These are phyloP conservation scores for Artemia sinica DNA, from an alignment of 2,888 invertebrate species.

Conservation along the genomic window DNA sequence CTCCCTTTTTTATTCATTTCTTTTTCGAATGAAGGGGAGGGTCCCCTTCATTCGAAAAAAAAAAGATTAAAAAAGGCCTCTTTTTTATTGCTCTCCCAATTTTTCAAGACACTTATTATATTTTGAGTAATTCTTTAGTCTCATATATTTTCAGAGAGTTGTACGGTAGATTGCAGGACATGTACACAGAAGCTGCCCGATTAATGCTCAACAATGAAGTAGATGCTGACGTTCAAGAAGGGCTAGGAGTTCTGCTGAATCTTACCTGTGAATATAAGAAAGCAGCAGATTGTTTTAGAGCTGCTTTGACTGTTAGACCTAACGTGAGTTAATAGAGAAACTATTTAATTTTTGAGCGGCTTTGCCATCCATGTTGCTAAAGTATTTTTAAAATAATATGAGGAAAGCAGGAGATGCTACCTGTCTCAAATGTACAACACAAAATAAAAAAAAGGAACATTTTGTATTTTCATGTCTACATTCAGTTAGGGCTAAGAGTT, in stretches of 20 bases:
- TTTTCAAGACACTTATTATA: background rate
- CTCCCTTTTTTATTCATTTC: background rate
- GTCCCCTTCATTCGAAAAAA: too few species aligned
- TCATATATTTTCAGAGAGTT: conserved; percentile 33
- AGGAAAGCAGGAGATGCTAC: too few species aligned
- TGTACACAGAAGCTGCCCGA: conserved; percentile 62
- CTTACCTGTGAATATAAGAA: conserved; percentile 83
- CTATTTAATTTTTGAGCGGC: too few species aligned
- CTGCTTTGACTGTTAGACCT: conserved; percentile 67
- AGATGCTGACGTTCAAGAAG: conserved; percentile 81
- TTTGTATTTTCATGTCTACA: conserved; percentile 28
- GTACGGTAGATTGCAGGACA: conserved; percentile 48
- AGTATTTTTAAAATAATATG: too few species aligned
- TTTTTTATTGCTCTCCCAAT: background rate
- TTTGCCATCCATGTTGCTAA: too few species aligned
- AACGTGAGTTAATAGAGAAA: conserved; percentile 36
- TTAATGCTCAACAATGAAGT: conserved; percentile 45
- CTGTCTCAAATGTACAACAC: too few species aligned
- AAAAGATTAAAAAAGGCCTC: background rate
- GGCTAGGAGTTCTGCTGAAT: conserved; percentile 85
- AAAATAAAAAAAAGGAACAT: background rate
- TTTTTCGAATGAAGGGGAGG: too few species aligned
- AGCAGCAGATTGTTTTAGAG: conserved; percentile 85
- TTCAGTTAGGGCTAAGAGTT: conserved; percentile 85
- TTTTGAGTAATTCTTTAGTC: conserved; percentile 11